phyloP scores from a whole-genome alignment of 2,113 vertebrate genomes.

The Elgaria multicarinata region DNA sequence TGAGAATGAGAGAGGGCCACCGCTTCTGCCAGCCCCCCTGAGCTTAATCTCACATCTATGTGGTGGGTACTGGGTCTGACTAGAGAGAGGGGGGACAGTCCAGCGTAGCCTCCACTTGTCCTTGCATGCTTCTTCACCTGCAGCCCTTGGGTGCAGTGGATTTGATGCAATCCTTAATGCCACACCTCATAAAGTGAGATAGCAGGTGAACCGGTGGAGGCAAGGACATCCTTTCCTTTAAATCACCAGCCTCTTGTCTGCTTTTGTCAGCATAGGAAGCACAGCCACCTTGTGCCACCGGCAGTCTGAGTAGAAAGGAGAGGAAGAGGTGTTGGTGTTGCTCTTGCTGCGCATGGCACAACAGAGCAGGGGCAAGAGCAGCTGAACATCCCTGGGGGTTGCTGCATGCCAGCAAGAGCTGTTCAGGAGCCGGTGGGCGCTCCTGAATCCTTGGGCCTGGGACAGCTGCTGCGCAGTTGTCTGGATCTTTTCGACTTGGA shows the following conservation, averaged over 20 bases:
- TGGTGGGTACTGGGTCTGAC: background rate
- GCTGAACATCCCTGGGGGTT: background rate
- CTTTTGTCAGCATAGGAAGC: background rate
- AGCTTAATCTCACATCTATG: background rate
- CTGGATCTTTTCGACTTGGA: constrained; percentile 21
- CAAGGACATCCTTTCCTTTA: background rate
- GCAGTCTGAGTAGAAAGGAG: background rate
- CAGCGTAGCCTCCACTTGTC: background rate
- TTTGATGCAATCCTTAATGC: background rate
- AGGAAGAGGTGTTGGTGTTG: no score
- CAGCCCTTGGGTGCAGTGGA: background rate
- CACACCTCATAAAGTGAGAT: background rate
- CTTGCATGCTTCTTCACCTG: background rate
- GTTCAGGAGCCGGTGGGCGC: background rate
- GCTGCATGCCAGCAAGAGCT: background rate
- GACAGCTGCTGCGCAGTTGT: background rate
- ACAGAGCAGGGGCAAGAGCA: no score
- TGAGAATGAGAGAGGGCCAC: background rate
- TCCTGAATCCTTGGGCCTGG: background rate
- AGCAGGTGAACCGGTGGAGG: background rate
- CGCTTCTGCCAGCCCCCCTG: no score
- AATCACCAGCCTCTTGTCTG: background rate
- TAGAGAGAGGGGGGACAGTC: background rate
- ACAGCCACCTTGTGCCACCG: background rate
- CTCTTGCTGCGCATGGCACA: no score